Conservation (phyloP, 2,113 vertebrate species). For the Silurus asotus region DNA sequence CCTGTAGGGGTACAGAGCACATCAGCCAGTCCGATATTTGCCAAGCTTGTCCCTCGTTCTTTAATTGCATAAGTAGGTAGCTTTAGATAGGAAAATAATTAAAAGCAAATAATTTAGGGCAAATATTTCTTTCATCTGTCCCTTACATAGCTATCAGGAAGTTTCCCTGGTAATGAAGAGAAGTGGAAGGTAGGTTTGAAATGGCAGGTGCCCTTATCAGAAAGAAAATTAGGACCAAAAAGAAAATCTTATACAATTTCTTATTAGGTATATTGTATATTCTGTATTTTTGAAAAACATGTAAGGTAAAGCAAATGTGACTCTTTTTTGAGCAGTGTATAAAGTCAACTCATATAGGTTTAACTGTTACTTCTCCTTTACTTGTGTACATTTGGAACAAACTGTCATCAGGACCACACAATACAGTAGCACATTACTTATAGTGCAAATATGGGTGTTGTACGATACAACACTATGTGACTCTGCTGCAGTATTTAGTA, state of each 20-base stretch:
- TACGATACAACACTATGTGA: not conserved
- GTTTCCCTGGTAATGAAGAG: not conserved
- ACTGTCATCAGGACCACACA: not conserved
- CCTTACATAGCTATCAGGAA: not conserved
- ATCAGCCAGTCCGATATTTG: conserved; percentile 13
- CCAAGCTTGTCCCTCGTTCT: not conserved
- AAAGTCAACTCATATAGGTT: not conserved
- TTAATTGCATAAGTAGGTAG: not conserved
- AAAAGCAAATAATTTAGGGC: conserved; percentile 6
- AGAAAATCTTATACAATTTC: not conserved
- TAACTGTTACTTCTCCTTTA: not conserved
- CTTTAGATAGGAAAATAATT: not conserved
- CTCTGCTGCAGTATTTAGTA: not conserved
- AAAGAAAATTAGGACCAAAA: not conserved
- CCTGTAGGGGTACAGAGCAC: conserved; percentile 27
- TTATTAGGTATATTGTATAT: no score
- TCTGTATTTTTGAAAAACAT: no score
- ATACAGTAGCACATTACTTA: not conserved
- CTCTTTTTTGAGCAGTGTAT: not conserved
- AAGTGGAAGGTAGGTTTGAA: not conserved
- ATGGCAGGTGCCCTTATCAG: not conserved
- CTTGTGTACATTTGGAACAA: not conserved
- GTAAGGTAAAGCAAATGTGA: not conserved
- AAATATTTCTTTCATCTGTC: no score
- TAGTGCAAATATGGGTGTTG: not conserved